Percentiles rank a stretch among this genome's conserved stretches.
phyloP scores from a whole-genome alignment of 2,113 vertebrate species.

The Hippoglossus stenolepis region DNA sequence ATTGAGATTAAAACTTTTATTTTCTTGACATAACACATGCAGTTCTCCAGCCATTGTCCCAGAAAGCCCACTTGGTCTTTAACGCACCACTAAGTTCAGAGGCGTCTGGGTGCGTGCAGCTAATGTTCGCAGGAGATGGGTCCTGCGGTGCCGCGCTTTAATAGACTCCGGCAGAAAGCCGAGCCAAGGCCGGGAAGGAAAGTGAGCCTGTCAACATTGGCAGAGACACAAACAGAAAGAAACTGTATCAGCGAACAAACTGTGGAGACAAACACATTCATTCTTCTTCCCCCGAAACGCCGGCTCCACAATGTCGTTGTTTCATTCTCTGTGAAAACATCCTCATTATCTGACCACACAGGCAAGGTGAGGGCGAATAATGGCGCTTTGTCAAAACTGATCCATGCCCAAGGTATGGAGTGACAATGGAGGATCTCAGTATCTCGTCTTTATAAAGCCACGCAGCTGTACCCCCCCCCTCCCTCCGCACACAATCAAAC shows the following conservation, averaged over 20 bases:
- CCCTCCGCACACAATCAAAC: slow-evolving; percentile 69
- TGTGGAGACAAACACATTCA: slow-evolving; percentile 62
- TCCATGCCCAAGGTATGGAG: slow-evolving; percentile 74
- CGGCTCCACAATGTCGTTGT: slow-evolving; percentile 58
- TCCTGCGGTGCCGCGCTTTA: slow-evolving; percentile 56
- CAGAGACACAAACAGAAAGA: slow-evolving; percentile 69
- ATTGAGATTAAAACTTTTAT: too few relatives aligned
- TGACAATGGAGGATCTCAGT: slow-evolving; percentile 76
- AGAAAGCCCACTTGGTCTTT: not conserved
- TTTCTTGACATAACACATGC: too few relatives aligned
- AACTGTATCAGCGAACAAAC: slow-evolving; percentile 51
- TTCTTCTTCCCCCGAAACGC: slow-evolving; percentile 45
- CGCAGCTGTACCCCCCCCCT: slow-evolving; percentile 73
- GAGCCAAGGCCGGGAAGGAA: slow-evolving; percentile 62
- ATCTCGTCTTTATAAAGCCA: slow-evolving; percentile 73
- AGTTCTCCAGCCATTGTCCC: not conserved
- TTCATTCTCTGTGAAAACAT: slow-evolving; percentile 59
- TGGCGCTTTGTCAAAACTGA: slow-evolving; percentile 75
- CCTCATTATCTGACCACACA: slow-evolving; percentile 70
- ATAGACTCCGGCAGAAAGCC: slow-evolving; percentile 65
- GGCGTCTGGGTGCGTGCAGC: slow-evolving; percentile 13
- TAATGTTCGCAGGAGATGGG: slow-evolving; percentile 20
- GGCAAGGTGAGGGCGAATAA: slow-evolving; percentile 78
- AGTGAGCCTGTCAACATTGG: slow-evolving; percentile 67
- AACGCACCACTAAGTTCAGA: slow-evolving; percentile 21